Conservation (phyloP, 1,140 invertebrate species). For the Temnothorax nylanderi region DNA sequence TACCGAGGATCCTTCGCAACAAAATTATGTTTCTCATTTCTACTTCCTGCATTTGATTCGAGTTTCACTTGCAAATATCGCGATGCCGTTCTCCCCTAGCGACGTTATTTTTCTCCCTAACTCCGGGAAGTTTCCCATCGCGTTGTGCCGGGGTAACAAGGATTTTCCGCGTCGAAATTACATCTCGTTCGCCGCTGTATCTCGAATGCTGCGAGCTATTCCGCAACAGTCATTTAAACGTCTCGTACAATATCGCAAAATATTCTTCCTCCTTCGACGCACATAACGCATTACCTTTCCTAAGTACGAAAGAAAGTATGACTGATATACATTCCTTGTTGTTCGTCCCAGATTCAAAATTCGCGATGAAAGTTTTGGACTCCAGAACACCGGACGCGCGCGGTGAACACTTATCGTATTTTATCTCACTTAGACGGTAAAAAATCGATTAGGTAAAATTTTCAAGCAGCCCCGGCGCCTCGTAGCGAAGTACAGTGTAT, state of each 20-base stretch:
- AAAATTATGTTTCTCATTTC: conserved; percentile 63
- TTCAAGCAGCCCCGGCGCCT: not conserved
- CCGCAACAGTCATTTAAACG: conserved; percentile 53
- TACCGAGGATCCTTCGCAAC: conserved; percentile 52
- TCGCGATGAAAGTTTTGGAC: not conserved
- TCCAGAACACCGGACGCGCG: not conserved
- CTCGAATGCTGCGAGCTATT: conserved; percentile 46
- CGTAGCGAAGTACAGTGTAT: not conserved
- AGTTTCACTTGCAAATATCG: conserved; percentile 66
- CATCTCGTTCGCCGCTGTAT: conserved; percentile 48
- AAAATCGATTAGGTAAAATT: conserved; percentile 30
- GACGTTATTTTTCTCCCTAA: conserved; percentile 59
- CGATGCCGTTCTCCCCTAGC: conserved; percentile 31
- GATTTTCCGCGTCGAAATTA: conserved; percentile 61
- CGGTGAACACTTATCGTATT: not conserved
- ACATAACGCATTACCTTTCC: not conserved
- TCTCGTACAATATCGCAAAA: conserved; percentile 18
- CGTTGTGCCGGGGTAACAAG: conserved; percentile 24
- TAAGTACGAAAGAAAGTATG: not conserved
- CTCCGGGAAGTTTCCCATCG: conserved; percentile 50
- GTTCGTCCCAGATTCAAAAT: not conserved
- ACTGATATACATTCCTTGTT: not conserved
- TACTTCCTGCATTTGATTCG: conserved; percentile 64
- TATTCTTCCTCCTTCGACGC: conserved; percentile 3
- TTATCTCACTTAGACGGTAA: not conserved